A percentile compares a stretch with the other conserved stretches of the same genome.
Conservation (phyloP, 2,888 invertebrate species). For the Nephrocerus scutellatus region DNA sequence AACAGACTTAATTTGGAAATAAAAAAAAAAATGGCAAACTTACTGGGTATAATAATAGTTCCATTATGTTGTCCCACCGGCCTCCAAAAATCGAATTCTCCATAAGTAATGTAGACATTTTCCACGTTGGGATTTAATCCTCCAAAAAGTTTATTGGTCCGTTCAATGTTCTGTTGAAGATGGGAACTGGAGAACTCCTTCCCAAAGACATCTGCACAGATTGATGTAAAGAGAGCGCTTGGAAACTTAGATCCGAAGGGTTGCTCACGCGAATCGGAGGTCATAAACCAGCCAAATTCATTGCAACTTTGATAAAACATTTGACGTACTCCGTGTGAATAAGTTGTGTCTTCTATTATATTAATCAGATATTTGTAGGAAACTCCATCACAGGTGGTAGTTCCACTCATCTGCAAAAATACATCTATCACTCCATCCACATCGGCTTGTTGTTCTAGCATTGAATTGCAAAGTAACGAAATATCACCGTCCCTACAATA, state of each 20-base stretch:
- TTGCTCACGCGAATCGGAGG: slow-evolving; percentile 55
- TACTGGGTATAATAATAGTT: slow-evolving; percentile 39
- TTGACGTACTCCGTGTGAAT: slow-evolving; percentile 55
- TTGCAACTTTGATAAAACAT: slow-evolving; percentile 82
- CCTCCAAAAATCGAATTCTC: slow-evolving; percentile 54
- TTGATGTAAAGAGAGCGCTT: slow-evolving; percentile 29
- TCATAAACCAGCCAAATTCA: slow-evolving; percentile 80
- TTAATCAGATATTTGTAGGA: too few species aligned
- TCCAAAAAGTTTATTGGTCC: slow-evolving; percentile 50
- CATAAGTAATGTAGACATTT: slow-evolving; percentile 52
- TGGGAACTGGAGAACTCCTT: slow-evolving; percentile 28
- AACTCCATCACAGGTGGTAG: too few species aligned
- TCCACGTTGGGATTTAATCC: slow-evolving; percentile 47
- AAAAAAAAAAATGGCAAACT: too few species aligned
- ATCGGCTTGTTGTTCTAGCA: too few species aligned
- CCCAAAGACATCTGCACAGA: slow-evolving; percentile 39
- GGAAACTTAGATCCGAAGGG: slow-evolving; percentile 50
- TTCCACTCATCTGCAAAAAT: too few species aligned
- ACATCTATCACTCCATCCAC: too few species aligned
- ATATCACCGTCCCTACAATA: too few species aligned
- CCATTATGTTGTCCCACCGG: slow-evolving; percentile 47
- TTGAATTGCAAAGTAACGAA: too few species aligned
- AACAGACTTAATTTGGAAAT: too few species aligned
- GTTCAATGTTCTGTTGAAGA: slow-evolving; percentile 26
- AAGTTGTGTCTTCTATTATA: too few species aligned